Percentiles rank a stretch among this genome's conserved stretches.
Conservation (phyloP, 2,797 vertebrate species). For the Sebastes aleutianus region DNA sequence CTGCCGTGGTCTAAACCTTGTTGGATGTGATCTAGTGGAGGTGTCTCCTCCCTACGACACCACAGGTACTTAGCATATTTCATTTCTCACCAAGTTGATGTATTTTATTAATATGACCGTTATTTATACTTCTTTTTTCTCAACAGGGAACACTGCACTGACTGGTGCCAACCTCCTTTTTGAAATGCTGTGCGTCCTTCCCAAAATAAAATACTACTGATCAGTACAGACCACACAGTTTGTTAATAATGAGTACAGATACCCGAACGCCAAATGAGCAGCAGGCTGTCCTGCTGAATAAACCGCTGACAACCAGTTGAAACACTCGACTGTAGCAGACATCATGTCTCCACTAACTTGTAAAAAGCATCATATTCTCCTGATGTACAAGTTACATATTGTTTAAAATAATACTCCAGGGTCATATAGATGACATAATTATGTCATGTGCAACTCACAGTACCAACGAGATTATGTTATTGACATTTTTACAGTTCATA, state of each 20-base stretch:
- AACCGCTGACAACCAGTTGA: neutral
- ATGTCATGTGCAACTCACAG: slow-evolving; percentile 28
- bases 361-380: neutral
- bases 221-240: neutral
- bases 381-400: neutral
- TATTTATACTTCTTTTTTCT: neutral
- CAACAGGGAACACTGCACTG: slow-evolving; percentile 92
- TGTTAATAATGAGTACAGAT: neutral
- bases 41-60: slow-evolving; percentile 89
- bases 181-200: slow-evolving; percentile 93
- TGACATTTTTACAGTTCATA: neutral
- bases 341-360: neutral
- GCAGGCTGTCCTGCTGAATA: neutral
- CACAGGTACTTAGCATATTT: slow-evolving; percentile 82
- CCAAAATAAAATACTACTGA: slow-evolving; percentile 82
- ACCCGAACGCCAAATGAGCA: neutral
- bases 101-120: neutral
- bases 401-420: neutral
- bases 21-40: slow-evolving; percentile 95
- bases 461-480: neutral
- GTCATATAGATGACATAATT: slow-evolving; percentile 7
- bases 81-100: neutral
- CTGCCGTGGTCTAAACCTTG: slow-evolving; percentile 88
- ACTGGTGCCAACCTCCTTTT: slow-evolving; percentile 93
- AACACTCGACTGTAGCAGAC: neutral